Evolutionary conservation across 1,140 invertebrate genomes (phyloP).

Genomic region (Propsilocerus akamusi): DNA sequence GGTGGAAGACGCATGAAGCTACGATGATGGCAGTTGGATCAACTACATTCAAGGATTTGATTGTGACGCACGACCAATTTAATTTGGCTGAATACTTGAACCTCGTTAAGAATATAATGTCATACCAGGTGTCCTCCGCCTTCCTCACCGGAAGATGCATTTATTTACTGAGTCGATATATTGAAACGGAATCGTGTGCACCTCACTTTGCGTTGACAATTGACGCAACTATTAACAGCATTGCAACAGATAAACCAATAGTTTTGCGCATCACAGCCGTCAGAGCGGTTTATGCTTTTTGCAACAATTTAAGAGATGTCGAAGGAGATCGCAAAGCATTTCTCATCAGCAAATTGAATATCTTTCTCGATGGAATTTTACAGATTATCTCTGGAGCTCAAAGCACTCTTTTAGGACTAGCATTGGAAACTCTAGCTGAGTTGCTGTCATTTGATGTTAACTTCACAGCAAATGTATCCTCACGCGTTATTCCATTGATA

Average conservation of each 20-base stretch:
- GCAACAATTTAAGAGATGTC: constrained; percentile 30
- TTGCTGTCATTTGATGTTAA: constrained; percentile 45
- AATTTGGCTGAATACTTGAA: constrained; percentile 47
- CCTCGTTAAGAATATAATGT: constrained; percentile 25
- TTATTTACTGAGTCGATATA: constrained; percentile 49
- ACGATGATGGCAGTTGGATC: constrained; percentile 45
- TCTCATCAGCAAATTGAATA: constrained; percentile 15
- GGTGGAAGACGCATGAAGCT: constrained; percentile 64
- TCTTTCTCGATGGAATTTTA: constrained; percentile 20
- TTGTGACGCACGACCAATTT: constrained; percentile 40
- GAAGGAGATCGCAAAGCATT: constrained; percentile 16
- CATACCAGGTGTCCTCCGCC: constrained; percentile 24
- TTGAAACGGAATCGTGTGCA: constrained; percentile 24
- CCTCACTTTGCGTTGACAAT: constrained; percentile 19
- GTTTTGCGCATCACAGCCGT: constrained; percentile 19
- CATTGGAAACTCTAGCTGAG: constrained; percentile 44
- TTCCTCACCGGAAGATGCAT: constrained; percentile 53
- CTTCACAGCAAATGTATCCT: constrained; percentile 45
- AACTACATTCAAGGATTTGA: constrained; percentile 25
- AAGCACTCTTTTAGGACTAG: constrained; percentile 39
- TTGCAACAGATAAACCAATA: constrained; percentile 17
- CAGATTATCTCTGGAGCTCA: constrained; percentile 24
- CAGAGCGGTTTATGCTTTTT: constrained; percentile 25
- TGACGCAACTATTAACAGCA: constrained; percentile 16
- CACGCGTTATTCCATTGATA: constrained; percentile 45